These are phyloP conservation scores for Orbicella faveolata DNA, from an alignment of 64 coral and sea anemone species.

Conservation along the genomic window DNA sequence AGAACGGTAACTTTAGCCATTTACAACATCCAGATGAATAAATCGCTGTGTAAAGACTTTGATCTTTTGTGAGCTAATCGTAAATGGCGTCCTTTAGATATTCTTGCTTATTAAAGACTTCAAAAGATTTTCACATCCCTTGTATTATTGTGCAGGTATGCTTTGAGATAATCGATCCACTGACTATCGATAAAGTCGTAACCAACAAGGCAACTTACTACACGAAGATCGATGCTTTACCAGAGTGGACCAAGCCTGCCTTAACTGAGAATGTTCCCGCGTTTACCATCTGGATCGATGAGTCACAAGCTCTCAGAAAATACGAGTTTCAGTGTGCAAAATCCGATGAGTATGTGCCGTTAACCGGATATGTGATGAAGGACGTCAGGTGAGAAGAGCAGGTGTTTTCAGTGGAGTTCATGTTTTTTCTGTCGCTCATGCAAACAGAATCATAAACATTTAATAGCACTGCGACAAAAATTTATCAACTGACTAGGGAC, in stretches of 20 bases:
- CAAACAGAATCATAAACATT: too few species aligned
- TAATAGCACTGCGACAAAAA: too few species aligned
- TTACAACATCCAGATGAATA: too few species aligned
- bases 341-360: conserved; percentile 73
- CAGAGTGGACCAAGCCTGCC: conserved; percentile 67
- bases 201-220: conserved; percentile 85
- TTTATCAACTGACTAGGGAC: too few species aligned
- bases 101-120: too few species aligned
- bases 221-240: conserved; percentile 52
- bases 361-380: conserved; percentile 42
- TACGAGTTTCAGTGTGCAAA: conserved; percentile 78
- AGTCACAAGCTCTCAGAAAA: conserved; percentile 42
- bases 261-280: conserved; percentile 63
- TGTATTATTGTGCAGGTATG: conserved; percentile 52
- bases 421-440: not conserved
- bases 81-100: too few species aligned
- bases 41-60: too few species aligned
- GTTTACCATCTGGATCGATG: conserved; percentile 70
- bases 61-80: too few species aligned
- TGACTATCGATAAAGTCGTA: conserved; percentile 68
- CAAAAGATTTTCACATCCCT: not conserved
- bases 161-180: conserved; percentile 76
- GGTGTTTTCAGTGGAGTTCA: not conserved
- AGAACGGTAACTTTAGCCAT: too few species aligned
- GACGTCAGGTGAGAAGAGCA: conserved; percentile 58